Evolutionary conservation across 2,113 vertebrate genomes (phyloP), one percentile per base, ranked within the genome.

Genomic region (Manacus vitellinus): DNA sequence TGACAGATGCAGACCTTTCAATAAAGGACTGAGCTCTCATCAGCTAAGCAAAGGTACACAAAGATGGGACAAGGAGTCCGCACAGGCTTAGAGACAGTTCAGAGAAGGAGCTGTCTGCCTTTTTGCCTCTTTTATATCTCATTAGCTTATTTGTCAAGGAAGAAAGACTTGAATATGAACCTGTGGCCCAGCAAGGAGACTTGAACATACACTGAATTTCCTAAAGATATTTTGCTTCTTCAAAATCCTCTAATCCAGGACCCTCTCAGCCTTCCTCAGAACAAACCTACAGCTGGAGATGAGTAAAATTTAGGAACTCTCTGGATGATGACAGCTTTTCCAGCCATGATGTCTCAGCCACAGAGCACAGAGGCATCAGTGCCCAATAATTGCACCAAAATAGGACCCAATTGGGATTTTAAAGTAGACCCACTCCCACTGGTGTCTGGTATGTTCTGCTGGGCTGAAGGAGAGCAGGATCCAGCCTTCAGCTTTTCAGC

Each of bases 11-110:
- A 68, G 46, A 21, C 0, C 23, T 70, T 74, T 71, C 51, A 43
- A 0, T 27, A 30, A 71, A 51, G 70, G 41, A 10, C 65, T 7
- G 46, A 46, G 51, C 2, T 2, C 37, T 31, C 3, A 1, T 12
- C 28, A 85, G 67, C 51, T 31, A 62, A 91, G 25, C 14, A n/a
- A 4, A 24, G 33, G 6, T 11, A 8, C 39, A 30, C 22, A 66
- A 44, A 52, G 16, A 12, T 62, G 58, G 58, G 55, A 25, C 39
- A 23, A 62, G 31, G 43, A 23, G 12, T 25, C 23, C 70, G 8
- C 15, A 12, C 66, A 54, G 68, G 28, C 51, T 89, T 51, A 58
- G 27, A 52, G 23, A 30, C 13, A 52, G 41, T 22, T 41, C 83
- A 94, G 31, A 83, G n/a, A n/a, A 49, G 27, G 31, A 70, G 4